phyloP scores from a whole-genome alignment of 1,140 invertebrate species.

The Calycopis cecrops region DNA sequence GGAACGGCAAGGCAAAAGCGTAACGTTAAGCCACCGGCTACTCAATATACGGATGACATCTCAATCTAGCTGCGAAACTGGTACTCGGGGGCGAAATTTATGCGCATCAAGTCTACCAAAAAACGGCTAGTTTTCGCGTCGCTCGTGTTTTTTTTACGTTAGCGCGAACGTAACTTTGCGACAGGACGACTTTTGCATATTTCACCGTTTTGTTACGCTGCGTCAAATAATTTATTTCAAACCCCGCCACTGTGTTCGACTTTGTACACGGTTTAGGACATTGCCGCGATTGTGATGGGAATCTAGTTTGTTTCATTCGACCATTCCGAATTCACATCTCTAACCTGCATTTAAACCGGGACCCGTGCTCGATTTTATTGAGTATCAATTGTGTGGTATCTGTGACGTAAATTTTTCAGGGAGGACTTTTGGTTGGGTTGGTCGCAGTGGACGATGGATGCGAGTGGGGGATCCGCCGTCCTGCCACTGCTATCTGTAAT shows the following conservation, averaged over 20 bases:
- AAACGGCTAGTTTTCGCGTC: conserved; percentile 28
- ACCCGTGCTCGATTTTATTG: conserved; percentile 2
- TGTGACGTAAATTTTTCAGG: no score
- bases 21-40: background rate
- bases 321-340: background rate
- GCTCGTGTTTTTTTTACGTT: conserved; percentile 32
- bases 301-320: conserved; percentile 18
- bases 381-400: background rate
- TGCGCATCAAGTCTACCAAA: conserved; percentile 30
- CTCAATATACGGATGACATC: conserved; percentile 24
- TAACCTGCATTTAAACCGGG: background rate
- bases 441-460: no score
- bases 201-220: conserved; percentile 31
- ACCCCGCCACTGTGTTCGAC: conserved; percentile 25
- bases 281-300: conserved; percentile 27
- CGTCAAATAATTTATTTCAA: conserved; percentile 35
- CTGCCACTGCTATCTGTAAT: no score
- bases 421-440: no score
- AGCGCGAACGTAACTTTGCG: conserved; percentile 30
- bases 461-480: no score
- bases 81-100: conserved; percentile 24
- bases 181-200: conserved; percentile 33
- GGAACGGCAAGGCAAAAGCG: no score
- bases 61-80: conserved; percentile 27
- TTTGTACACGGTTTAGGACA: conserved; percentile 27